Conservation (phyloP, 2,888 invertebrate species). For the Cosmopolites sordidus region DNA sequence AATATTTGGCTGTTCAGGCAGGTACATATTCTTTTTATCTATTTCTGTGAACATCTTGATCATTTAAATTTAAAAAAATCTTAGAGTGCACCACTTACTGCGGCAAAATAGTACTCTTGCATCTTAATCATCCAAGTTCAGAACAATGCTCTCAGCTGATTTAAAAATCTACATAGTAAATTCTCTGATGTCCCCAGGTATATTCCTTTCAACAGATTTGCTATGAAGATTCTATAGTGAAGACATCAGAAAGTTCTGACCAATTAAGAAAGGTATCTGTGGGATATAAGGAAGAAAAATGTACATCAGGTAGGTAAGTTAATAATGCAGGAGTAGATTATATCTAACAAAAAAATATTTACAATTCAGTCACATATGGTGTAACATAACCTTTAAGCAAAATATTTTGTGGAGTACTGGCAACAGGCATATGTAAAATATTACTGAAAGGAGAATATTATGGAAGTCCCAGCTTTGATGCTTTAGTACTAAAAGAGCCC, state of each 20-base stretch:
- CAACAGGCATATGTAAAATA: no score
- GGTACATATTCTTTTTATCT: slow-evolving; percentile 9
- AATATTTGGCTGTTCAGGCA: slow-evolving; percentile 71
- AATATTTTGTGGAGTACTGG: no score
- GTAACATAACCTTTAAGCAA: no score
- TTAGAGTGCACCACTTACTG: slow-evolving; percentile 96
- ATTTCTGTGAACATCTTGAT: not conserved
- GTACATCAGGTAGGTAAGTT: no score
- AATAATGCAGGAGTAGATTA: no score
- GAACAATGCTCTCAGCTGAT: slow-evolving; percentile 73
- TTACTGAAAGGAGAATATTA: no score
- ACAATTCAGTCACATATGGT: no score
- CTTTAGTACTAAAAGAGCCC: no score
- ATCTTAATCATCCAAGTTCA: slow-evolving; percentile 80
- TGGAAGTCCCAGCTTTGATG: no score
- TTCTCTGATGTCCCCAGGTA: slow-evolving; percentile 38
- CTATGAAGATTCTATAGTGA: slow-evolving; percentile 6
- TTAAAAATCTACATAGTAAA: slow-evolving; percentile 63
- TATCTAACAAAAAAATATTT: no score
- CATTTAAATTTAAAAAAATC: slow-evolving; percentile 65
- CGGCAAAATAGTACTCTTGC: slow-evolving; percentile 86
- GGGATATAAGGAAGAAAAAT: no score
- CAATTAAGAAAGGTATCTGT: no score
- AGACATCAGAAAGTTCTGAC: slow-evolving; percentile 33
- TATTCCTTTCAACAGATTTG: slow-evolving; percentile 26